These are phyloP conservation scores for Gallinago jamesoni DNA, from an alignment of 2,113 vertebrate genomes.

Conservation along the genomic window DNA sequence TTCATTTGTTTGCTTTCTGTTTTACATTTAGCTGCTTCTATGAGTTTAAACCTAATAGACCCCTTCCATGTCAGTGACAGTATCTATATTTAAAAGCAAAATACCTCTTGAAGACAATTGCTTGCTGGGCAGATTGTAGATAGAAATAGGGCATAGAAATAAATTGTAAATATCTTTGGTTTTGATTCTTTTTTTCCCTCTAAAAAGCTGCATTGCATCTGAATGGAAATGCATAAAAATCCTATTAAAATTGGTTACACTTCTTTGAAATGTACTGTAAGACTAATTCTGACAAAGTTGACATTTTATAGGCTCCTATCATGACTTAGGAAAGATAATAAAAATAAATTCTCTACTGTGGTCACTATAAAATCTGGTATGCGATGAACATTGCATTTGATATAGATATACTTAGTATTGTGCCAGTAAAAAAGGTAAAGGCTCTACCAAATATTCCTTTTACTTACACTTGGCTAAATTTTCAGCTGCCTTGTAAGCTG, in stretches of 20 bases:
- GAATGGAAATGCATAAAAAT: slow-evolving; percentile 10
- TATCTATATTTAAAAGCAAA: not conserved
- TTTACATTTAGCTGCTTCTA: not conserved
- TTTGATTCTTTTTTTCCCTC: not conserved
- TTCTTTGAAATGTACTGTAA: slow-evolving; percentile 5
- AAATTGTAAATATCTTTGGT: not conserved
- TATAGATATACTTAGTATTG: not conserved
- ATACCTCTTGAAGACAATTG: not conserved
- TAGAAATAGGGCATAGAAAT: not conserved
- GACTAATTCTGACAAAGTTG: not conserved
- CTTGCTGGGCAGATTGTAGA: not conserved
- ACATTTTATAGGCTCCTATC: slow-evolving; percentile 2
- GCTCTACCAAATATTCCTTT: not conserved
- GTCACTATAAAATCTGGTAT: slow-evolving; percentile 20
- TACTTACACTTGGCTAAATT: not conserved
- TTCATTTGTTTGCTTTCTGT: not conserved
- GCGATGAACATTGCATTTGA: not conserved
- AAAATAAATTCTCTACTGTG: slow-evolving; percentile 34
- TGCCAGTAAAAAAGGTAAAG: not conserved
- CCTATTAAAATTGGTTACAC: slow-evolving; percentile 1
- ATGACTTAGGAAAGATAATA: slow-evolving; percentile 10
- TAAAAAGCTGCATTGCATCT: not conserved
- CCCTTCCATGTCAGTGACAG: not conserved
- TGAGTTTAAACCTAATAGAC: not conserved
- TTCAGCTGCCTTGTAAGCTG: not conserved